These are phyloP conservation scores for Todus mexicanus DNA, from an alignment of 2,797 vertebrate species.

Conservation along the genomic window DNA sequence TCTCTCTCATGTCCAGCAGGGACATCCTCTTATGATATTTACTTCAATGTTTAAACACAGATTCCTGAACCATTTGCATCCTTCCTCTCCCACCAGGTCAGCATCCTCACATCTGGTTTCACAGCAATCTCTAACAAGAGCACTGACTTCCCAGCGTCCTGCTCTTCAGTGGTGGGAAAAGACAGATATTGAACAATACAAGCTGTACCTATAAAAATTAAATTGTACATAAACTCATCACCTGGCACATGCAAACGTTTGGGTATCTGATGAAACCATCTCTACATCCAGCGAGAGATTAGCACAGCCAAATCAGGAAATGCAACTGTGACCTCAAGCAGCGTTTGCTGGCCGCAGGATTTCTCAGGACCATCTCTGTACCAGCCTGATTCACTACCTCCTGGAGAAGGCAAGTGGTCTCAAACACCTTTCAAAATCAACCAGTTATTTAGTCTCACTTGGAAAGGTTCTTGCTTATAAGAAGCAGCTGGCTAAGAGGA, in stretches of 20 bases:
- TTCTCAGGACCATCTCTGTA: neutral
- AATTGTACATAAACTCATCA: neutral
- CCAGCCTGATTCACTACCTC: neutral
- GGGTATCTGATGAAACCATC: neutral
- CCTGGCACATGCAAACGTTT: neutral
- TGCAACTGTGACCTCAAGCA: accelerated
- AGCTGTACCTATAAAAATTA: neutral
- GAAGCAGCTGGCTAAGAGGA: neutral
- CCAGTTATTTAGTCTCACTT: neutral
- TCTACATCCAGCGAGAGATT: neutral
- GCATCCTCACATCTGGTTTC: neutral
- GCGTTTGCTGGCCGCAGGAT: neutral
- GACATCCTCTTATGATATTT: neutral
- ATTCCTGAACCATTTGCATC: accelerated
- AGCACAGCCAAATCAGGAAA: neutral
- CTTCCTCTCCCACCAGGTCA: neutral
- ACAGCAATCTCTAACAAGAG: neutral
- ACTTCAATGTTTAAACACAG: neutral
- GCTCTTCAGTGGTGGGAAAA: neutral
- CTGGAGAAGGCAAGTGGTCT: neutral
- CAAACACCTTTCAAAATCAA: neutral
- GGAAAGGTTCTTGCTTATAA: neutral
- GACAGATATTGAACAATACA: neutral
- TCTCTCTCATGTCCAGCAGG: neutral
- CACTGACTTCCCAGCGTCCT: neutral